Percentiles rank a stretch among this genome's conserved stretches.
phyloP scores from a whole-genome alignment of 2,888 invertebrate species.

The Tipula helvola region DNA sequence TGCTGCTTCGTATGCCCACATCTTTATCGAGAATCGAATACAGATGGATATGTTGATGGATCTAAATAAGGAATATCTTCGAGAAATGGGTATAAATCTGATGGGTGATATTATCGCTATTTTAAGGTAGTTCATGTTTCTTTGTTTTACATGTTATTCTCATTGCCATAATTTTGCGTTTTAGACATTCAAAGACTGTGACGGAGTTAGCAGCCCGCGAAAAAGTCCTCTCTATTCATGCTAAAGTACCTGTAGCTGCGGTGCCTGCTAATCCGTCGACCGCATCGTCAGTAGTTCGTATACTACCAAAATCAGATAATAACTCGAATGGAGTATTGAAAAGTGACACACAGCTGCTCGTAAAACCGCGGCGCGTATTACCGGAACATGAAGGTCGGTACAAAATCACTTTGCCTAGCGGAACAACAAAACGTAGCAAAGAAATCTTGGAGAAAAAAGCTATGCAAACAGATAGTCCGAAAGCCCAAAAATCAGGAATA shows the following conservation, averaged over 20 bases:
- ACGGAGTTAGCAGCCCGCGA: conserved; percentile 46
- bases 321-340: neutral
- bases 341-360: conserved; percentile 16
- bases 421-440: conserved; percentile 39
- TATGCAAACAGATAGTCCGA: conserved; percentile 8
- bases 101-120: conserved; percentile 61
- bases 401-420: conserved; percentile 41
- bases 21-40: conserved; percentile 78
- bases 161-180: neutral
- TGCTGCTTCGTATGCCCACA: conserved; percentile 71
- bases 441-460: conserved; percentile 35
- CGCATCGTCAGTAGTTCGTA: neutral
- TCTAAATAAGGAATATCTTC: conserved; percentile 72
- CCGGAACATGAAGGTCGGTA: conserved; percentile 45
- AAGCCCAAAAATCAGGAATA: conserved; percentile 22
- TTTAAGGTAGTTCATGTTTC: conserved; percentile 38
- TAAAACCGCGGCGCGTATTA: conserved; percentile 31
- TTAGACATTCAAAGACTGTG: conserved; percentile 46
- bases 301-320: neutral
- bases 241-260: conserved; percentile 41
- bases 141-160: neutral
- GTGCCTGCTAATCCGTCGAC: conserved; percentile 28
- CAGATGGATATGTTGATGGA: conserved; percentile 76
- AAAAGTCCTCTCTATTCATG: conserved; percentile 36
- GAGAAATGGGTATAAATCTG: conserved; percentile 74